phyloP scores from a whole-genome alignment of 2,113 vertebrate genomes.

The Microtus oregoni region DNA sequence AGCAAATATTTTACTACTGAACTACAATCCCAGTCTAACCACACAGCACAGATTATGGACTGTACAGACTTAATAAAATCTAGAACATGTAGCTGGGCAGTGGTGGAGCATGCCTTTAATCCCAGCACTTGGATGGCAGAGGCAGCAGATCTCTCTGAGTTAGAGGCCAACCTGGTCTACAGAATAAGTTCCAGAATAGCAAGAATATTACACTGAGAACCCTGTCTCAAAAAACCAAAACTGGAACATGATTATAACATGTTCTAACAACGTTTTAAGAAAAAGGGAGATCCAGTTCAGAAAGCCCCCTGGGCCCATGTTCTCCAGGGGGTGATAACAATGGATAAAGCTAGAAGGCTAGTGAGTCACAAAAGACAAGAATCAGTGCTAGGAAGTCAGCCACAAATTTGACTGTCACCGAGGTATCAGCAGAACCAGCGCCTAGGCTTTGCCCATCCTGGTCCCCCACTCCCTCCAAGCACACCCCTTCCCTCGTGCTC shows the following conservation, averaged over 20 bases:
- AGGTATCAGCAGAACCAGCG: background rate
- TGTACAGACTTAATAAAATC: conserved; percentile 14
- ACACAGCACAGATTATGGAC: background rate
- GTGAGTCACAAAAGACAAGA: conserved; percentile 40
- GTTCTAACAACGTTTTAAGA: conserved; percentile 6
- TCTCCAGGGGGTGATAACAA: background rate
- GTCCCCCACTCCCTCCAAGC: background rate
- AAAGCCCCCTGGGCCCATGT: background rate
- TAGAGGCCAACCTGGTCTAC: too few relatives aligned
- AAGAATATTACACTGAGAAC: too few relatives aligned
- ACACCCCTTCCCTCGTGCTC: background rate
- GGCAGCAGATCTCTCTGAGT: too few relatives aligned
- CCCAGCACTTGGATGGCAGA: too few relatives aligned
- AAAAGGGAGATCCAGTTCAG: background rate
- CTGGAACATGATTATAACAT: conserved; percentile 25
- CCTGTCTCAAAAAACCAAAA: too few relatives aligned
- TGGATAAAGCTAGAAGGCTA: conserved; percentile 45
- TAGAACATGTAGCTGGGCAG: too few relatives aligned
- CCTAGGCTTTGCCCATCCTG: background rate
- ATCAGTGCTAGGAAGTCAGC: background rate
- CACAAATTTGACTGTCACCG: background rate
- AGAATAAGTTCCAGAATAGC: too few relatives aligned
- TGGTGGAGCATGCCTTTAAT: too few relatives aligned
- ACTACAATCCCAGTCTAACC: background rate
- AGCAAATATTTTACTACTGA: background rate